A percentile compares a stretch with the other conserved stretches of the same genome.
phyloP scores from a whole-genome alignment of 2,888 invertebrate genomes.

The Apomyelois bistriatella region DNA sequence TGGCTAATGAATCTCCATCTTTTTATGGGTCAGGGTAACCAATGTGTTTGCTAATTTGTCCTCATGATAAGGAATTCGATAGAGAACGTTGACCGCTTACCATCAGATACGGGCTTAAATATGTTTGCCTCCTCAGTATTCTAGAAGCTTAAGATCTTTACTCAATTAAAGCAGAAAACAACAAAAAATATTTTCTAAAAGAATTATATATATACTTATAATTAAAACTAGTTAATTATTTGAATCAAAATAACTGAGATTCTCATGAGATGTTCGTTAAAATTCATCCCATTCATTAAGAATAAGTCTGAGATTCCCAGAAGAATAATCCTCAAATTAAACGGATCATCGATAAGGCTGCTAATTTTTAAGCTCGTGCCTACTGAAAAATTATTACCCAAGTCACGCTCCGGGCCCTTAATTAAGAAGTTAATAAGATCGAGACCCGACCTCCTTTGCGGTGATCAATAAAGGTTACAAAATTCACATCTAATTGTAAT shows the following conservation, averaged over 20 bases:
- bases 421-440: constrained; percentile 72
- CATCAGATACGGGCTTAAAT: no score
- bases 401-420: constrained; percentile 61
- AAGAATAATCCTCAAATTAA: constrained; percentile 29
- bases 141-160: no score
- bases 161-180: no score
- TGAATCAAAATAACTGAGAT: neutral
- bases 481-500: constrained; percentile 25
- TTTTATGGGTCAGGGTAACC: no score
- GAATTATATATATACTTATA: neutral
- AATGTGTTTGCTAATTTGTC: no score
- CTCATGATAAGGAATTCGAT: no score
- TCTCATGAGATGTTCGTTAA: neutral
- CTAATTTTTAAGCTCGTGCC: constrained; percentile 19
- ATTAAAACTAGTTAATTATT: no score
- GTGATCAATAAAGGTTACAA: constrained; percentile 54
- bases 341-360: constrained; percentile 21
- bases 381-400: constrained; percentile 43
- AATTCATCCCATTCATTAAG: constrained; percentile 16
- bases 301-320: constrained; percentile 14
- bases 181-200: neutral
- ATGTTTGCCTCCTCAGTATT: no score
- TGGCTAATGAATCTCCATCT: no score
- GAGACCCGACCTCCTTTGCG: constrained; percentile 46
- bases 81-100: no score